A percentile compares a stretch with the other conserved stretches of the same genome.
Conservation (phyloP, 2,113 vertebrate genomes). For the Oreotragus oreotragus region DNA sequence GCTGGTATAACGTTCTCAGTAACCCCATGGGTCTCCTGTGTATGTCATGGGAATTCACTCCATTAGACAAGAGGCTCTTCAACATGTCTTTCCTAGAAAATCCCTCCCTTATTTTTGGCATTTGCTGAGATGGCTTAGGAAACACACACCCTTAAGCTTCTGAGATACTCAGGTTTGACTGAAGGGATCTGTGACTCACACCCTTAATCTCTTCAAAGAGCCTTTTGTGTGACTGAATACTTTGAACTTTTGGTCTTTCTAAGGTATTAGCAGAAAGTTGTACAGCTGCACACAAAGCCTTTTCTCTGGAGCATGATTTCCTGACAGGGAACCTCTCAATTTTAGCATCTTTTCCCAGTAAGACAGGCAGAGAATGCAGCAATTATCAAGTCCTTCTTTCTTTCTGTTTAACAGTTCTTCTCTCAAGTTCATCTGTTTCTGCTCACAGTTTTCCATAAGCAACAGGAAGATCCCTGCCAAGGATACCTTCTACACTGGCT, state of each 20-base stretch:
- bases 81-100: neutral
- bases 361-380: neutral
- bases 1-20: neutral
- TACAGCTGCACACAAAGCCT: neutral
- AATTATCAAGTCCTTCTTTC: neutral
- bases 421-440: neutral
- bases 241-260: neutral
- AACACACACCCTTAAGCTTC: neutral
- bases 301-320: neutral
- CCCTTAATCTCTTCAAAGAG: neutral
- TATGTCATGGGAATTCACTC: neutral
- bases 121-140: neutral
- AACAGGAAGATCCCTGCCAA: neutral
- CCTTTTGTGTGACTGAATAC: neutral
- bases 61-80: neutral
- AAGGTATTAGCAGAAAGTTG: neutral
- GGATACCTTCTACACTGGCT: neutral
- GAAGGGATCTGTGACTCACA: slow-evolving; percentile 6
- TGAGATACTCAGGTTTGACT: neutral
- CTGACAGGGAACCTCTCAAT: neutral
- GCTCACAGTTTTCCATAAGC: neutral
- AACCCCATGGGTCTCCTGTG: neutral
- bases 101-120: neutral
- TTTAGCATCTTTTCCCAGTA: neutral
- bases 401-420: neutral